Evolutionary conservation across 2,797 vertebrate genomes (phyloP).

Genomic region (Rallus crepitans): DNA sequence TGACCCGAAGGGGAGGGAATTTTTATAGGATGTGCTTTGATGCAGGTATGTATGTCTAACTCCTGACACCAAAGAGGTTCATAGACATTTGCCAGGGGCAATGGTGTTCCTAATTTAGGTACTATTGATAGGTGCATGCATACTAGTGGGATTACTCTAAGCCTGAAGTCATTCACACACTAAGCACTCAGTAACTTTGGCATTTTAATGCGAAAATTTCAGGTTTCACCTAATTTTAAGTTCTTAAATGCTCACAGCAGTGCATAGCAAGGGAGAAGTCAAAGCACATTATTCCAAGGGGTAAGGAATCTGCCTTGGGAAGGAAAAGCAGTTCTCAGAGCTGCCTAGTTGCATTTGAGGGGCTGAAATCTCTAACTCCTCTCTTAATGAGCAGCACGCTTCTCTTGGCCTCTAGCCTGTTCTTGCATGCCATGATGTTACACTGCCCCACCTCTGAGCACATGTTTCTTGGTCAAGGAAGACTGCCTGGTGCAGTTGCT

Average conservation of each 20-base stretch:
- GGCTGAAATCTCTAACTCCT: background rate
- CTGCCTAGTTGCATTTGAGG: background rate
- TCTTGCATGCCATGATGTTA: background rate
- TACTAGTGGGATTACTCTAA: background rate
- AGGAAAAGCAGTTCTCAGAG: background rate
- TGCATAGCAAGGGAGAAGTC: background rate
- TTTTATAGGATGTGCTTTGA: background rate
- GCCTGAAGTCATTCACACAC: background rate
- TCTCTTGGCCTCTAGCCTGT: background rate
- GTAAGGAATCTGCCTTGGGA: background rate
- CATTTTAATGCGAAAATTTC: background rate
- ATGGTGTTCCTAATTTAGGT: background rate
- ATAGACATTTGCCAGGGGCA: background rate
- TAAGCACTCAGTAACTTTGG: background rate
- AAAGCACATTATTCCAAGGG: background rate
- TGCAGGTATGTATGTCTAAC: background rate
- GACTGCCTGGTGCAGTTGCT: background rate
- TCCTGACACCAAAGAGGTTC: background rate
- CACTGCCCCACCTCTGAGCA: background rate
- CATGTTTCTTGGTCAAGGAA: background rate
- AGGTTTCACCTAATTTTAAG: slow-evolving; percentile 10
- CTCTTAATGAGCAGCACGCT: background rate
- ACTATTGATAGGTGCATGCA: background rate
- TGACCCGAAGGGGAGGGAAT: background rate
- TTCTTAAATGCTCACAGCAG: background rate